These are phyloP conservation scores for mouse (Mus musculus) DNA, from an alignment of 2,113 vertebrate genomes.

Conservation along the genomic window DNA sequence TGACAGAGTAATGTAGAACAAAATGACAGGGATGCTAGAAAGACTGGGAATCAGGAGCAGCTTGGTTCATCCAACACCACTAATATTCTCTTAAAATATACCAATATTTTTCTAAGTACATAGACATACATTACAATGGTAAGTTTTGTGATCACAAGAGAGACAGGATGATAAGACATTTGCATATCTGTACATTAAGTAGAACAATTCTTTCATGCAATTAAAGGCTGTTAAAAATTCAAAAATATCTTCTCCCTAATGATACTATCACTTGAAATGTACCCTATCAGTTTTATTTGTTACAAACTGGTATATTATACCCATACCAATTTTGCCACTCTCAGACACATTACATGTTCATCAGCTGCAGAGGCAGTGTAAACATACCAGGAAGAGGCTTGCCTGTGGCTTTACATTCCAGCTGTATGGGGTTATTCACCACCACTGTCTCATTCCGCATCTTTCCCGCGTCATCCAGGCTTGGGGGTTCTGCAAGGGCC, in stretches of 20 bases:
- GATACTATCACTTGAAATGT: neutral
- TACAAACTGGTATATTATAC: neutral
- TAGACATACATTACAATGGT: neutral
- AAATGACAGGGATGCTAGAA: neutral
- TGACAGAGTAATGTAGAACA: neutral
- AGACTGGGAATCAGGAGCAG: neutral
- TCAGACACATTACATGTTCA: neutral
- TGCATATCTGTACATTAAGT: neutral
- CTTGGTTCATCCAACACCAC: neutral
- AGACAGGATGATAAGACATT: neutral
- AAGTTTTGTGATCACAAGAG: neutral
- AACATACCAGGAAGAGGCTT: slow-evolving; percentile 92
- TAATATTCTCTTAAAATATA: neutral
- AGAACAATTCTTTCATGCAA: neutral
- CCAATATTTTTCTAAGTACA: neutral
- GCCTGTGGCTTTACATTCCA: slow-evolving; percentile 93
- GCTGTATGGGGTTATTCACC: slow-evolving; percentile 90
- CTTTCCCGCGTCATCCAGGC: slow-evolving; percentile 89
- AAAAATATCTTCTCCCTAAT: neutral
- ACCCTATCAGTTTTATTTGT: neutral
- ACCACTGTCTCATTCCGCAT: slow-evolving; percentile 94
- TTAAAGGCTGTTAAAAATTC: neutral
- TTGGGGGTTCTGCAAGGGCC: slow-evolving; percentile 92
- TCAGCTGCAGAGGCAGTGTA: neutral
- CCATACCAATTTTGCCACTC: neutral